A percentile compares a stretch with the other conserved stretches of the same genome.
Evolutionary conservation across 2,888 invertebrate species (phyloP).

Genomic region (Dyspetes luteomarginatus): DNA sequence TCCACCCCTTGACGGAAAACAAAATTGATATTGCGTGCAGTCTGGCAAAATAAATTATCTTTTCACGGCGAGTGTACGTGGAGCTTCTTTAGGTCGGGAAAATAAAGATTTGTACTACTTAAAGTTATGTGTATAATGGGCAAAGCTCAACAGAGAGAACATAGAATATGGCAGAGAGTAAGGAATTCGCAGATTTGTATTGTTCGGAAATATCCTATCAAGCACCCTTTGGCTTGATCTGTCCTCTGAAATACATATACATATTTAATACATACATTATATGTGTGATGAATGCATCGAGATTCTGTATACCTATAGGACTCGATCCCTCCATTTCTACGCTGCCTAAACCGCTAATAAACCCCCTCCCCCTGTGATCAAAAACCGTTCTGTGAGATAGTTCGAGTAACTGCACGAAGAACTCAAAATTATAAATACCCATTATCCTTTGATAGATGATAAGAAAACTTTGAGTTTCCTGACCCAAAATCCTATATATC

Average conservation of each 20-base stretch:
- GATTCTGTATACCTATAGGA: background rate
- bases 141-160: background rate
- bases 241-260: background rate
- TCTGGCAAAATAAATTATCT: background rate
- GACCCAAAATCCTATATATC: background rate
- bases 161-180: background rate
- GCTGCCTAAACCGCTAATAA: background rate
- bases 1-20: too few relatives aligned
- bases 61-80: background rate
- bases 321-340: background rate
- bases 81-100: background rate
- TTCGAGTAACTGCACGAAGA: background rate
- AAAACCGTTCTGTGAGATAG: background rate
- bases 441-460: background rate
- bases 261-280: background rate
- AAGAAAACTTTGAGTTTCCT: background rate
- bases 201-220: background rate
- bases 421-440: background rate
- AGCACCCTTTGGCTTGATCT: background rate
- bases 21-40: background rate
- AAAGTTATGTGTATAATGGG: background rate
- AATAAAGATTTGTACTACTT: background rate
- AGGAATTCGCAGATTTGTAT: background rate
- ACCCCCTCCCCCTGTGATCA: background rate
- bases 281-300: background rate